Evolutionary conservation across 2,797 vertebrate species (phyloP), one percentile per base, ranked within the genome.

Genomic region (Rhinophrynus dorsalis): DNA sequence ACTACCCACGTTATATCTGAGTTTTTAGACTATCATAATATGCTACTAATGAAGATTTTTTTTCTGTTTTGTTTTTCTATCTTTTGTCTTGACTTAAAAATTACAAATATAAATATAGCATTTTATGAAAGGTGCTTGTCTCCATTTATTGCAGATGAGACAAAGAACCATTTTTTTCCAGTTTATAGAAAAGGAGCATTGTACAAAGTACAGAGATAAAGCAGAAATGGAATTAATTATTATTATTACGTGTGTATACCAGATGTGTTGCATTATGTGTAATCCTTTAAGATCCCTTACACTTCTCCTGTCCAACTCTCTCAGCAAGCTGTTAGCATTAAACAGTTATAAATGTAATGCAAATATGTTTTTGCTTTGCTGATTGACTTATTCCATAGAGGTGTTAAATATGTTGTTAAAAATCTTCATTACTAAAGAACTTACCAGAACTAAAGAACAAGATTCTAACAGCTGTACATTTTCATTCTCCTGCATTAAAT

Each of bases 291-390:
- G 58, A 61, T 62, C 27, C 47, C 29, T 69, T 40, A 62, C 57
- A 69, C 55, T n/a, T n/a, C n/a, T n/a, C n/a, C 40, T 50, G 30
- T 63, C 50, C 26, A 26, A 57, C 60, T 64, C 60, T 42, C 60
- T 38, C 57, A 64, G 57, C 68, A 64, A 57, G 68, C 52, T 64
- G 58, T 71, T 71, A 64, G 37, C 59, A 71, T 64, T 64, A 71
- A 32, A 42, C 63, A 38, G 59, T 50, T 64, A 57, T 56, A 63
- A 71, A 71, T 64, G 50, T 38, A 55, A 64, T 57, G 51, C 59
- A 71, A 62, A 63, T 71, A 56, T 57, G 42, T 71, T 48, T n/a
- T 55, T 63, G 38, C 59, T 56, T 63, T 29, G 15, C 30, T 64
- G 38, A n/a, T n/a, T n/a, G n/a, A n/a, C 40, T 23, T 24, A 18